Evolutionary conservation across 2,113 vertebrate species (phyloP).

Genomic region (Petrocephalus zakoni): DNA sequence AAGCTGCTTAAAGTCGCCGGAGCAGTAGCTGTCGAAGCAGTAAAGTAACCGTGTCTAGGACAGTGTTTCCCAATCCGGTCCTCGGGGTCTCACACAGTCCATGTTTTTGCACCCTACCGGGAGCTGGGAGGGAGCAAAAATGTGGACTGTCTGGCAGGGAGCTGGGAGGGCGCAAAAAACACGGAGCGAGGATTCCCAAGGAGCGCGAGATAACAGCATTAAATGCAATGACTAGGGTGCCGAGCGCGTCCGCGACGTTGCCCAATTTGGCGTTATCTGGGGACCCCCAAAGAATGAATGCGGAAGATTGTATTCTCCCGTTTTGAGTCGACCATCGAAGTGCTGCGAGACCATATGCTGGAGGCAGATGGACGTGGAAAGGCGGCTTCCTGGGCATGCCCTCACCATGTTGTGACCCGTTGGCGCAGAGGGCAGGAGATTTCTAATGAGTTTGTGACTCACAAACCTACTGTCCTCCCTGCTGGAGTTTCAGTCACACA

Average conservation of each 20-base stretch:
- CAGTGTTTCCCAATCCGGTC: not conserved
- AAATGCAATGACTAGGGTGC: not conserved
- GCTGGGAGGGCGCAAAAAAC: too few species aligned
- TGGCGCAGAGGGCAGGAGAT: not conserved
- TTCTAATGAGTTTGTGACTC: not conserved
- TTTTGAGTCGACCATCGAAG: not conserved
- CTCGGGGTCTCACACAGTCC: too few species aligned
- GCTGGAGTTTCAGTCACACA: not conserved
- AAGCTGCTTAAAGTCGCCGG: not conserved
- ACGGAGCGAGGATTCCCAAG: too few species aligned
- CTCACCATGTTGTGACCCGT: conserved; percentile 2
- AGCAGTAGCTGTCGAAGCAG: not conserved
- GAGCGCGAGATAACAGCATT: not conserved
- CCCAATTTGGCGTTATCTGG: not conserved
- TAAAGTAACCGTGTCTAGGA: too few species aligned
- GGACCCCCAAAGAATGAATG: not conserved
- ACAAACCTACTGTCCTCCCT: not conserved
- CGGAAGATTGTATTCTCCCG: not conserved
- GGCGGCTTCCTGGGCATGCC: not conserved
- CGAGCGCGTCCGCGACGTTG: not conserved
- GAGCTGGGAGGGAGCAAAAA: too few species aligned
- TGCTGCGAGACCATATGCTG: not conserved
- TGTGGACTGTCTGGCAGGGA: too few species aligned
- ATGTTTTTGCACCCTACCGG: too few species aligned
- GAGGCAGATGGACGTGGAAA: not conserved